These are phyloP conservation scores for Apostichopus parvimensis DNA, from an alignment of 35 echinoderm and acorn worm genomes.

Conservation along the genomic window DNA sequence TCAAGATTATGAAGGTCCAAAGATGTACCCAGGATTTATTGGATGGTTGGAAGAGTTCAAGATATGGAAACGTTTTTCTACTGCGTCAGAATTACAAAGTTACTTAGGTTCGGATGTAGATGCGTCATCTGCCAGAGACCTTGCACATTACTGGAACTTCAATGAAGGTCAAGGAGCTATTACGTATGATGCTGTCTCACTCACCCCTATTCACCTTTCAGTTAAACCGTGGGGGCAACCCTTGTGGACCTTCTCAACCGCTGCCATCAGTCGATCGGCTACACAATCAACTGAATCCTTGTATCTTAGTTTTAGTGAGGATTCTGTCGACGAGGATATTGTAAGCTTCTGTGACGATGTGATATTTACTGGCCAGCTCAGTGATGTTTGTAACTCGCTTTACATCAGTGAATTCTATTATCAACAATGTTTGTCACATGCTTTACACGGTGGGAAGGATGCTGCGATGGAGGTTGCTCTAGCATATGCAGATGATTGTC, in stretches of 20 bases:
- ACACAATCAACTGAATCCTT: not conserved
- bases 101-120: conserved; percentile 29
- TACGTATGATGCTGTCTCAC: conserved; percentile 68
- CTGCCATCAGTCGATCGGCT: conserved; percentile 5
- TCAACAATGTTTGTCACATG: conserved; percentile 60
- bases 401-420: conserved; percentile 62
- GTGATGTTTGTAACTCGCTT: conserved; percentile 19
- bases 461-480: conserved; percentile 77
- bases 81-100: conserved; percentile 44
- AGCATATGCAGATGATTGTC: conserved; percentile 73
- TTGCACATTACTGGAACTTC: conserved; percentile 73
- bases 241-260: conserved; percentile 69
- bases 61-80: conserved; percentile 73
- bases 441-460: conserved; percentile 9
- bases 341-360: not conserved
- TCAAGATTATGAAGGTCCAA: conserved; percentile 36
- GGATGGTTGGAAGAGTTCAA: conserved; percentile 85
- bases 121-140: not conserved
- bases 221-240: conserved; percentile 65
- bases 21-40: conserved; percentile 64
- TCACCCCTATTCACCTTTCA: conserved; percentile 38
- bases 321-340: not conserved
- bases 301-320: conserved; percentile 21
- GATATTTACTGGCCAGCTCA: conserved; percentile 4
- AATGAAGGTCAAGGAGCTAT: conserved; percentile 77